phyloP scores from a whole-genome alignment of 53 echinoderm and acorn worm genomes.

The Luidia sarsii region DNA sequence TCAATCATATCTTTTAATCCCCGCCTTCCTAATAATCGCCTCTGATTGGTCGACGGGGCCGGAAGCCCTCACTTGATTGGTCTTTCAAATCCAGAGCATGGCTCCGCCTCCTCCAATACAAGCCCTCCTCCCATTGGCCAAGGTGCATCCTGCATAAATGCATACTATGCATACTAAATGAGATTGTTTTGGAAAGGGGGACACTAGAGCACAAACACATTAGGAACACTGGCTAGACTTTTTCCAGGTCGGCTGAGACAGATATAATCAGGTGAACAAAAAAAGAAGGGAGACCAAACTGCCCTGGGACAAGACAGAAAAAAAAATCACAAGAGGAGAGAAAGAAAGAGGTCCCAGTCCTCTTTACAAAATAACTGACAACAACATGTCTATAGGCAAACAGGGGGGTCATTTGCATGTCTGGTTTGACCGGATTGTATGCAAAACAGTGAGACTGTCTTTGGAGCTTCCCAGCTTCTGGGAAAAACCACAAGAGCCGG shows the following conservation, averaged over 20 bases:
- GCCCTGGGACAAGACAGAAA: too few relatives aligned
- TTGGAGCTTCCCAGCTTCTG: conserved; percentile 21
- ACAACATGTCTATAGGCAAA: conserved; percentile 24
- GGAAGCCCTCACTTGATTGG: conserved; percentile 33
- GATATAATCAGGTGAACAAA: conserved; percentile 6
- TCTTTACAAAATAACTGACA: too few relatives aligned
- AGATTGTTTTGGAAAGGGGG: too few relatives aligned
- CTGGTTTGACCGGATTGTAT: conserved; percentile 47
- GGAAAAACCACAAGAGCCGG: conserved; percentile 47
- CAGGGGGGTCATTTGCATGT: conserved; percentile 39
- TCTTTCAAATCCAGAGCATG: background rate
- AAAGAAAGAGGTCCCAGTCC: too few relatives aligned
- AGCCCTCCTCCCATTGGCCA: conserved; percentile 7
- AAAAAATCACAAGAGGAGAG: too few relatives aligned
- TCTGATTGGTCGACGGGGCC: too few relatives aligned
- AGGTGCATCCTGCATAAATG: background rate
- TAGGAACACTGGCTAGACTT: background rate
- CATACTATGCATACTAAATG: too few relatives aligned
- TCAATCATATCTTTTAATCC: too few relatives aligned
- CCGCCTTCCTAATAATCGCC: too few relatives aligned
- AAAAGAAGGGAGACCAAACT: too few relatives aligned
- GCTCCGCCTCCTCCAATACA: background rate
- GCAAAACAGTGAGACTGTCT: conserved; percentile 41
- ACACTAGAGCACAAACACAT: too few relatives aligned
- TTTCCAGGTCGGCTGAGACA: too few relatives aligned